These are phyloP conservation scores for Mylabris sibirica DNA, from an alignment of 2,888 invertebrate genomes.

Conservation along the genomic window DNA sequence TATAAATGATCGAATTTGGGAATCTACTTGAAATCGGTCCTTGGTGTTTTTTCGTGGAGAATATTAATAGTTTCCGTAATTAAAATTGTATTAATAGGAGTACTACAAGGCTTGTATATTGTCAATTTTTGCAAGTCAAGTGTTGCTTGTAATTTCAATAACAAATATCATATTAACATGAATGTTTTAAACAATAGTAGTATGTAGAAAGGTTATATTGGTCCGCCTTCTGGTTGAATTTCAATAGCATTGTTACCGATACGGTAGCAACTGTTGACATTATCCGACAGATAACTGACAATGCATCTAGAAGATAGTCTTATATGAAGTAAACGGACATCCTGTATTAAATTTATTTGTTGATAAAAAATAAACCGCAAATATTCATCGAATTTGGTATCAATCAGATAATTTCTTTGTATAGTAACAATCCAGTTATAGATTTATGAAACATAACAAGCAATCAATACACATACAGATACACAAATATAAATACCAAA, in stretches of 20 bases:
- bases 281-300: conserved; percentile 30
- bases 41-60: background rate
- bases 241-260: conserved; percentile 25
- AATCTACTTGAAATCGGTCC: background rate
- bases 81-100: conserved; percentile 9
- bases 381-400: background rate
- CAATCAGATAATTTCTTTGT: background rate
- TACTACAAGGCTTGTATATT: background rate
- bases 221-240: conserved; percentile 22
- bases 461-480: conserved; percentile 49
- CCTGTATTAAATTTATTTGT: background rate
- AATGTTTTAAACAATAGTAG: conserved; percentile 37
- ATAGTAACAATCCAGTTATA: conserved; percentile 16
- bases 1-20: background rate
- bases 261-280: conserved; percentile 36
- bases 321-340: background rate
- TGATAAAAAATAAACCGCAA: background rate
- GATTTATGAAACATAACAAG: conserved; percentile 40
- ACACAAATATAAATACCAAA: no score
- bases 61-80: conserved; percentile 11
- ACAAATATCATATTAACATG: conserved; percentile 28
- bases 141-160: conserved; percentile 18
- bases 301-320: conserved; percentile 12
- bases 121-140: conserved; percentile 18
- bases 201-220: conserved; percentile 37